These are phyloP conservation scores for Amblyjoppa fuscipennis DNA, from an alignment of 2,888 invertebrate species.

Conservation along the genomic window DNA sequence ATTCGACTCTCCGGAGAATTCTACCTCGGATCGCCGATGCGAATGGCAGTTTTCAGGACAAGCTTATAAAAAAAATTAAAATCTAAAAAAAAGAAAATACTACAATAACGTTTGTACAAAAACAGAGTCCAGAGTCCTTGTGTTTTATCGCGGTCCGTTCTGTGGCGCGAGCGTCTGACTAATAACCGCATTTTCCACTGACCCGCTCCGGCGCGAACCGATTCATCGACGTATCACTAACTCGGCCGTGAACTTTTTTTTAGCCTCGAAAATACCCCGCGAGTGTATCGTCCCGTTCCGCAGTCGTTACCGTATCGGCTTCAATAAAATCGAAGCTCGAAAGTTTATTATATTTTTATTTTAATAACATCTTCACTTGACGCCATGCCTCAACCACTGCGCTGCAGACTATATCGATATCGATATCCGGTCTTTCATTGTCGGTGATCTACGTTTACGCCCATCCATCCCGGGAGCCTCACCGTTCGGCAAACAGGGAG, in stretches of 20 bases:
- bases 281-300: not conserved
- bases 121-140: not conserved
- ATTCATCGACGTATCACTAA: slow-evolving; percentile 8
- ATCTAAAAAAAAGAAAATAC: too few relatives aligned
- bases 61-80: too few relatives aligned
- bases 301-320: not conserved
- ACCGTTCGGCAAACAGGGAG: slow-evolving; percentile 22
- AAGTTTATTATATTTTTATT: slow-evolving; percentile 11
- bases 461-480: slow-evolving; percentile 67
- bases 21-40: too few relatives aligned
- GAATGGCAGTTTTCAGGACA: too few relatives aligned
- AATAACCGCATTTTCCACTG: slow-evolving; percentile 14
- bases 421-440: slow-evolving; percentile 79
- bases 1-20: too few relatives aligned
- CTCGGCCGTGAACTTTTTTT: not conserved
- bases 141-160: not conserved
- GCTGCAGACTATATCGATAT: slow-evolving; percentile 81
- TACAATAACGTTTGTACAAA: not conserved
- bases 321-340: not conserved
- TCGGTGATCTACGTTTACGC: slow-evolving; percentile 80
- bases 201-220: not conserved
- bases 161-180: not conserved
- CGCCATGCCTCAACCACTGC: slow-evolving; percentile 72
- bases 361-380: slow-evolving; percentile 36
- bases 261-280: not conserved